phyloP scores from a whole-genome alignment of 2,888 invertebrate genomes.

The Aradus depressus region DNA sequence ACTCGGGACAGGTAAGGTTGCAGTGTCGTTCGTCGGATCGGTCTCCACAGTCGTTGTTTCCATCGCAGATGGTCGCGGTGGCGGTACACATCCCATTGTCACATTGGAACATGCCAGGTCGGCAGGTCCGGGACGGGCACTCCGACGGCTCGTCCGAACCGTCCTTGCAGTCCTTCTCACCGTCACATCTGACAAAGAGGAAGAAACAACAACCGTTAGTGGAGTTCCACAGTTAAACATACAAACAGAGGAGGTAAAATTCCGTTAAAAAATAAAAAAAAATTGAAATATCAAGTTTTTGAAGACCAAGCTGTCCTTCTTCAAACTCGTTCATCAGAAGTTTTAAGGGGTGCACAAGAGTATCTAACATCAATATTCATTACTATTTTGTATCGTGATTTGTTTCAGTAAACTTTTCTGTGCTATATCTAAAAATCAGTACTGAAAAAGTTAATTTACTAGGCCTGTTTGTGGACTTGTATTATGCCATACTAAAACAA shows the following conservation, averaged over 20 bases:
- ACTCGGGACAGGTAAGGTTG: constrained; percentile 68
- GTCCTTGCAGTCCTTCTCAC: constrained; percentile 84
- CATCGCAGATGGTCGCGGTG: constrained; percentile 86
- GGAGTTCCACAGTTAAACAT: too few species aligned
- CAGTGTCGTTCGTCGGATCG: constrained; percentile 67
- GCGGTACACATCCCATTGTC: constrained; percentile 85
- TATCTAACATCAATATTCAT: too few species aligned
- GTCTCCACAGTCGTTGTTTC: constrained; percentile 85
- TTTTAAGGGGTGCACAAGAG: too few species aligned
- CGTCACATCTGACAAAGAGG: constrained; percentile 80
- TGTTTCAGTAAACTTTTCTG: too few species aligned
- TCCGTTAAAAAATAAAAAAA: neutral
- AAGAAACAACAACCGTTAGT: too few species aligned
- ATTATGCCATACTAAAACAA: too few species aligned
- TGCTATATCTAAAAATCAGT: too few species aligned
- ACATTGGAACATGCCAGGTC: constrained; percentile 89
- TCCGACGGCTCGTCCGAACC: constrained; percentile 78
- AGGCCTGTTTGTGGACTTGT: too few species aligned
- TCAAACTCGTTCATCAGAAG: too few species aligned
- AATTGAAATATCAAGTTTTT: neutral
- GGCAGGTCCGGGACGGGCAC: constrained; percentile 75
- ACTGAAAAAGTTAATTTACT: too few species aligned
- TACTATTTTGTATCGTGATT: too few species aligned
- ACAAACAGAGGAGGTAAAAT: constrained; percentile 30
- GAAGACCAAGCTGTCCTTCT: too few species aligned